phyloP scores from a whole-genome alignment of 2,113 vertebrate genomes.

The Gallinago jamesoni region DNA sequence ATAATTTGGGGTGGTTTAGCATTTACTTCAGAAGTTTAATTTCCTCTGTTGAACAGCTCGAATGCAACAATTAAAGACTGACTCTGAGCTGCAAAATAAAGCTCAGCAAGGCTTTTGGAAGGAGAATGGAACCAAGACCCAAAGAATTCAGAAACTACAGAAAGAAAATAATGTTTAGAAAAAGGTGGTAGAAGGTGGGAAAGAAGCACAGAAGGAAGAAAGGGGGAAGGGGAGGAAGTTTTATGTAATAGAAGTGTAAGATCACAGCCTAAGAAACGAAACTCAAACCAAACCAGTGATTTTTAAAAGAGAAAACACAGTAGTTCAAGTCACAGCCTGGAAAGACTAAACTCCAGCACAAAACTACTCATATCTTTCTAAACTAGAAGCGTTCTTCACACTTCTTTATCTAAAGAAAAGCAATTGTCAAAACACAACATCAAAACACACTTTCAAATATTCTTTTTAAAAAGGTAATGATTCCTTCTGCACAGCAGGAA shows the following conservation, averaged over 20 bases:
- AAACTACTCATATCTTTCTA: neutral
- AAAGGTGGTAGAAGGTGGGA: neutral
- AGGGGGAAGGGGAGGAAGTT: fast-evolving
- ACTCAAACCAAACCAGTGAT: neutral
- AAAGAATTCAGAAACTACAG: neutral
- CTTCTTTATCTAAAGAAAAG: fast-evolving
- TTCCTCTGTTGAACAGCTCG: neutral
- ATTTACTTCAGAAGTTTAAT: neutral
- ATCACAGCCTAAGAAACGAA: neutral
- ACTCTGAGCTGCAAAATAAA: neutral
- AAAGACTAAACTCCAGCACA: neutral
- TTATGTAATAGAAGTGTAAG: neutral
- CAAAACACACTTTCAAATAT: neutral
- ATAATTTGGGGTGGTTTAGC: neutral
- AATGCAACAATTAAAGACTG: neutral
- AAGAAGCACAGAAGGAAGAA: neutral
- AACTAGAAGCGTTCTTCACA: fast-evolving
- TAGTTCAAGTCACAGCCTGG: neutral
- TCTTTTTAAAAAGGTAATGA: fast-evolving
- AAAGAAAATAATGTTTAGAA: neutral
- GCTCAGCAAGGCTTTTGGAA: neutral
- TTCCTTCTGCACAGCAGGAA: neutral
- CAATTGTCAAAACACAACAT: fast-evolving
- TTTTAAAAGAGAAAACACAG: neutral
- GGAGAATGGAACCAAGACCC: neutral